phyloP scores from a whole-genome alignment of 2,888 invertebrate genomes.

The Megaustenia siamemsis region DNA sequence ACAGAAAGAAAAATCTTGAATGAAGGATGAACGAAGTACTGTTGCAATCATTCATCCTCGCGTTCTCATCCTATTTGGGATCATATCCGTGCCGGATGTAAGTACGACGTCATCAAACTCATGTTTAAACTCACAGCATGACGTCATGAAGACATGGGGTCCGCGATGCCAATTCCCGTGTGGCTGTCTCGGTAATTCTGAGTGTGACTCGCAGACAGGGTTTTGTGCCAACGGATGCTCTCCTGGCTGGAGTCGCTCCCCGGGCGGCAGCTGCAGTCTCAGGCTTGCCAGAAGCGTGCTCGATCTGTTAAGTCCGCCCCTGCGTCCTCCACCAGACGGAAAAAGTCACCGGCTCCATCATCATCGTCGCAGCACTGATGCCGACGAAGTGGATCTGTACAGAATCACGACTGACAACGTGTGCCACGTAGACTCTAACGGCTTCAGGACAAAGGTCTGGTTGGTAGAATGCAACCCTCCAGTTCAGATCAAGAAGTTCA shows the following conservation, averaged over 20 bases:
- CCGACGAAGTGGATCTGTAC: too few relatives aligned
- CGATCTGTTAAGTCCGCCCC: too few relatives aligned
- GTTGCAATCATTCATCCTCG: too few relatives aligned
- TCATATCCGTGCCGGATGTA: too few relatives aligned
- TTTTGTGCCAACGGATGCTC: conserved; percentile 4
- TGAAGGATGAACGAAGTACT: too few relatives aligned
- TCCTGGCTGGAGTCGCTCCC: neutral
- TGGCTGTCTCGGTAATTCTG: neutral
- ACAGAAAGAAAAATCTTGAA: too few relatives aligned
- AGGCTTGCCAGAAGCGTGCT: too few relatives aligned
- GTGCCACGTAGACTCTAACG: neutral
- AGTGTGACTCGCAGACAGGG: neutral
- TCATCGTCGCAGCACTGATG: too few relatives aligned
- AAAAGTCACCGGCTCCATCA: too few relatives aligned
- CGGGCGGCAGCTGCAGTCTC: neutral
- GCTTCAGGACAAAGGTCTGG: neutral
- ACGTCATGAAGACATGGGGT: conserved; percentile 22
- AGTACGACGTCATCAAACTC: too few relatives aligned
- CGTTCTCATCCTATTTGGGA: too few relatives aligned
- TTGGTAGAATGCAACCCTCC: neutral
- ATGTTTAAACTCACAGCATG: neutral
- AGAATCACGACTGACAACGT: neutral
- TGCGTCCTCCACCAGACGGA: too few relatives aligned
- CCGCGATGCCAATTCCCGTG: neutral
- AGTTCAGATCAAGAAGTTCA: neutral